Base-by-base conservation (phyloP, 2,113 vertebrate genomes). In the Leptosomus discolor region DNA sequence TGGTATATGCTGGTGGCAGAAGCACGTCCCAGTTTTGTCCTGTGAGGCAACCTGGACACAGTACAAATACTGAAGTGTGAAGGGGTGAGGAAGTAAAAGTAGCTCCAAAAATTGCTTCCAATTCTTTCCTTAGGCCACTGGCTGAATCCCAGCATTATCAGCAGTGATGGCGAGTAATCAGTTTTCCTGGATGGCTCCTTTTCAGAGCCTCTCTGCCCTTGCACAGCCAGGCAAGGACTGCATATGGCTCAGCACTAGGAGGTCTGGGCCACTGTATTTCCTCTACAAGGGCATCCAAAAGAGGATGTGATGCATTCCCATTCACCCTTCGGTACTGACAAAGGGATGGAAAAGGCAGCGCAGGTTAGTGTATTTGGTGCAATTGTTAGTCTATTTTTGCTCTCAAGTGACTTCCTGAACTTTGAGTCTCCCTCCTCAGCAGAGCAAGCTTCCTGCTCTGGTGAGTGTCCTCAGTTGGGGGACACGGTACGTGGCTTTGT, bases 211-310 rank as follows among this genome's bases (percentile, higher is more conserved):
- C 30, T 65, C 45, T 73, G 45, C 11, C 13, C 21, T 53, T 41
- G 36, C 30, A 45, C 36, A 71, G 23, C 26, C 43, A 64, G 18
- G 22, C 10, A 60, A 18, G 56, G 45, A 17, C 13, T 74, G 23
- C 18, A 30, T 60, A 13, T 26, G 27, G 34, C 48, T 91, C 57
- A 79, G 39, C 6, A 16, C n/a, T 36, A 39, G 30, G 22, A 26
- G 58, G 6, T 58, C 30, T 51, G 41, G 36, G 65, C 6, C 30
- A 12, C n/a, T 54, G 2, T 22, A 23, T 70, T 61, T 74, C 45
- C 34, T 74, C 39, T 30, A 2, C 0, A 6, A 78, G 6, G 6
- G 2, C 1, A 1, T 36, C 21, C 30, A 29, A 48, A 88, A 32
- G 36, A 81, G 24, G 14, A 34, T 22, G 6, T 1, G 1, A 19